Evolutionary conservation across 2,113 vertebrate genomes (phyloP).

Genomic region (Ranitomeya imitator): DNA sequence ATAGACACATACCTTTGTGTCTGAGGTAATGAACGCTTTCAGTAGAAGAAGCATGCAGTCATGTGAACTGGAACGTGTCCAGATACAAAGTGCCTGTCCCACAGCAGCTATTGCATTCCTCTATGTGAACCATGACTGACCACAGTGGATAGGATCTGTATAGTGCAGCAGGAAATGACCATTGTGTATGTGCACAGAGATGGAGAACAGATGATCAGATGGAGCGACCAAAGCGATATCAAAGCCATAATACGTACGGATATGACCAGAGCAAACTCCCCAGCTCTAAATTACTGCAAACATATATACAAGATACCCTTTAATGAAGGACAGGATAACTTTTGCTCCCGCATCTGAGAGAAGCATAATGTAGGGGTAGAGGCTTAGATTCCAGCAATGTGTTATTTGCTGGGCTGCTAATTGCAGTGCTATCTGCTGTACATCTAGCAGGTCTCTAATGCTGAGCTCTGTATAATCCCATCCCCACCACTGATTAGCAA

Average conservation of each 20-base stretch:
- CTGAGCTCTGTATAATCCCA: too few relatives aligned
- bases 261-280: too few relatives aligned
- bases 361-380: too few relatives aligned
- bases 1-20: conserved; percentile 35
- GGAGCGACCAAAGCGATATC: background rate
- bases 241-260: background rate
- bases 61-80: conserved; percentile 55
- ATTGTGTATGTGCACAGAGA: background rate
- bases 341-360: too few relatives aligned
- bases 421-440: too few relatives aligned
- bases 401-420: too few relatives aligned
- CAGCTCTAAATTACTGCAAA: too few relatives aligned
- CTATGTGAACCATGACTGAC: conserved; percentile 1
- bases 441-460: too few relatives aligned
- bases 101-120: conserved; percentile 48
- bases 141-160: background rate
- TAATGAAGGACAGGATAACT: too few relatives aligned
- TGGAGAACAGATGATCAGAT: background rate
- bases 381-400: too few relatives aligned
- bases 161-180: background rate
- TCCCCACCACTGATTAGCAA: too few relatives aligned
- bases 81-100: conserved; percentile 46
- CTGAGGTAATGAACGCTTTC: conserved; percentile 7
- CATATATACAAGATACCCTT: too few relatives aligned
- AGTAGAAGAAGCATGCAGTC: conserved; percentile 33